Evolutionary conservation across 2,797 vertebrate species (phyloP).

Genomic region (Melanotaenia trifasciata): DNA sequence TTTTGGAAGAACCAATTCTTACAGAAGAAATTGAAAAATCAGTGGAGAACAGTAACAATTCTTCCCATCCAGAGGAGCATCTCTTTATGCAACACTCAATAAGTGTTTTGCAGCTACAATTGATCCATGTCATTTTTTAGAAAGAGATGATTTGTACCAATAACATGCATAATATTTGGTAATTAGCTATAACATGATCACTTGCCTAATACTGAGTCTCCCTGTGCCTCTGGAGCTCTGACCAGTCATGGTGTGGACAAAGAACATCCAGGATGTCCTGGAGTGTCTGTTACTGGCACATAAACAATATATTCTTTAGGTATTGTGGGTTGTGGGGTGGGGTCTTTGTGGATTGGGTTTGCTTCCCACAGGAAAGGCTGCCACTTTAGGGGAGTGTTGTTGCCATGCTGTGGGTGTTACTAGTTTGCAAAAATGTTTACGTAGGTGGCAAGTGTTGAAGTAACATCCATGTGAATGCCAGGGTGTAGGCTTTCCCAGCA

Average conservation of each 20-base stretch:
- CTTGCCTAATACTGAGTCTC: not conserved
- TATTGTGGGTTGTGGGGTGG: not conserved
- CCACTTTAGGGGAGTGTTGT: not conserved
- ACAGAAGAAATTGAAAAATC: not conserved
- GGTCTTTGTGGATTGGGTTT: constrained; percentile 2
- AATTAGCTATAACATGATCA: not conserved
- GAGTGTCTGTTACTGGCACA: not conserved
- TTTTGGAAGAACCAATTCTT: not conserved
- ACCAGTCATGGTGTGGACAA: not conserved
- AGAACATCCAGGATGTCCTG: not conserved
- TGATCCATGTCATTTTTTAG: too few species aligned
- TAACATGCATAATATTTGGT: not conserved
- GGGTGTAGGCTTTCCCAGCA: not conserved
- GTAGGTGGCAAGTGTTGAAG: not conserved
- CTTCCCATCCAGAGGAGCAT: not conserved
- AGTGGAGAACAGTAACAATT: not conserved
- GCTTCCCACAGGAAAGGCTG: not conserved
- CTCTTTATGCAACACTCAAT: not conserved
- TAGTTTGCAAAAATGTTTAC: not conserved
- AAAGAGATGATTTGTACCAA: not conserved
- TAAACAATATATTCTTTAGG: not conserved
- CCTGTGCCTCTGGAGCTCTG: not conserved
- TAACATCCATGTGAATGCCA: not conserved
- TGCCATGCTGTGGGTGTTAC: not conserved
- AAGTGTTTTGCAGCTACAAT: too few species aligned